A percentile compares a stretch with the other conserved stretches of the same genome.
Evolutionary conservation across 2,797 vertebrate species (phyloP).

Genomic region (Mus caroli): DNA sequence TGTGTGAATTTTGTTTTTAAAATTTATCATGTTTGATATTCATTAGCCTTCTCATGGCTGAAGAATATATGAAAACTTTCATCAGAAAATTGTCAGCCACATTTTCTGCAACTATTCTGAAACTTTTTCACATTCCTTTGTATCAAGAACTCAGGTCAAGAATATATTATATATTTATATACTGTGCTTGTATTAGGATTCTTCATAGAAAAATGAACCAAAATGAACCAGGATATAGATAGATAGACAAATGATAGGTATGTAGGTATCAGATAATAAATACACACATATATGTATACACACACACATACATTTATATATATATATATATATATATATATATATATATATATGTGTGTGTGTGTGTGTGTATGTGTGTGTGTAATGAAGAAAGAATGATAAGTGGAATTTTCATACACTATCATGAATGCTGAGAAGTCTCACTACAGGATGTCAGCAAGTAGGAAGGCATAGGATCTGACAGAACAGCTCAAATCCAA

Average conservation of each 20-base stretch:
- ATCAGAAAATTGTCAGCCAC: neutral
- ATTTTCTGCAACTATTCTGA: neutral
- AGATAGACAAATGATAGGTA: neutral
- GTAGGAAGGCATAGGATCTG: neutral
- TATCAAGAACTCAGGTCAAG: neutral
- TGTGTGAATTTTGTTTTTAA: neutral
- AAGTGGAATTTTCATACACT: neutral
- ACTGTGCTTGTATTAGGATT: neutral
- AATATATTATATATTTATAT: neutral
- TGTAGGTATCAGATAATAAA: neutral
- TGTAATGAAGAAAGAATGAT: neutral
- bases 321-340: no score
- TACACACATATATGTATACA: rapidly evolving
- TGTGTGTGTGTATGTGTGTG: no score
- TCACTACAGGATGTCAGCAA: neutral
- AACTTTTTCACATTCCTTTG: neutral
- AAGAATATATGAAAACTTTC: neutral
- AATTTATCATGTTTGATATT: neutral
- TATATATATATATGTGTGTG: no score
- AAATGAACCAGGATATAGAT: neutral
- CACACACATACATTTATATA: no score
- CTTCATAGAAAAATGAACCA: neutral
- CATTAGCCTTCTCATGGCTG: neutral
- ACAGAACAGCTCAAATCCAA: neutral
- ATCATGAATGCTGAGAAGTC: neutral